Evolutionary conservation across 2,888 invertebrate species (phyloP), one percentile per base, ranked within the genome.

Genomic region (Papilio protenor): DNA sequence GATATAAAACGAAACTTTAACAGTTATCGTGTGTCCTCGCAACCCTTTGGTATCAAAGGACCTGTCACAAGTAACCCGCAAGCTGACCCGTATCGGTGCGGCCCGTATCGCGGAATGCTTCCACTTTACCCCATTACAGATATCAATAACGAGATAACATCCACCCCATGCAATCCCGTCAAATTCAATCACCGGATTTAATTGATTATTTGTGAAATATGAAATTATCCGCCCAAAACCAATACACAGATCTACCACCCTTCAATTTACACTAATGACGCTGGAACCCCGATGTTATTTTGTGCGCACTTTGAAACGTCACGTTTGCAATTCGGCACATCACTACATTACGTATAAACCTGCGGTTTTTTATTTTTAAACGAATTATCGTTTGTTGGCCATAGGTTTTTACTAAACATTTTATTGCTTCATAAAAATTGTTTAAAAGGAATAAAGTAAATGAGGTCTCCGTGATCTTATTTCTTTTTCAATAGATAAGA

Each of bases 121-220:
- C 89, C 90, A 92, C 87, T 92, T 92, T 90, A 92, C 91, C 90
- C 91, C 86, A 93, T 92, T 92, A 91, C 91, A 89, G 92, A 93
- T 94, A 94, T 94, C 93, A 94, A 92, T 94, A 94, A 92, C 92
- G 82, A 88, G 91, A 93, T 90, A 89, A 87, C 5, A 85, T 85
- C 80, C 80, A 79, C 90, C 92, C 92, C 84, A 88, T 86, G 85
- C 86, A 86, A 88, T 86, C 79, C 83, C 82, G 88, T 64, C 59
- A 84, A 89, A 88, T 83, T 85, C 90, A 90, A 90, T 90, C 82
- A 86, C 83, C 84, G 85, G 83, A 87, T 88, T 91, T 90, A 93
- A 94, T 94, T 93, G 93, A 93, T 91, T 91, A 90, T 92, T 93
- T 91, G 89, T 89, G 90, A 89, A 87, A 79, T 84, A 84, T 82